A percentile compares a stretch with the other conserved stretches of the same genome.
phyloP scores from a whole-genome alignment of 2,888 invertebrate genomes.

The Protodeltote pygarga region DNA sequence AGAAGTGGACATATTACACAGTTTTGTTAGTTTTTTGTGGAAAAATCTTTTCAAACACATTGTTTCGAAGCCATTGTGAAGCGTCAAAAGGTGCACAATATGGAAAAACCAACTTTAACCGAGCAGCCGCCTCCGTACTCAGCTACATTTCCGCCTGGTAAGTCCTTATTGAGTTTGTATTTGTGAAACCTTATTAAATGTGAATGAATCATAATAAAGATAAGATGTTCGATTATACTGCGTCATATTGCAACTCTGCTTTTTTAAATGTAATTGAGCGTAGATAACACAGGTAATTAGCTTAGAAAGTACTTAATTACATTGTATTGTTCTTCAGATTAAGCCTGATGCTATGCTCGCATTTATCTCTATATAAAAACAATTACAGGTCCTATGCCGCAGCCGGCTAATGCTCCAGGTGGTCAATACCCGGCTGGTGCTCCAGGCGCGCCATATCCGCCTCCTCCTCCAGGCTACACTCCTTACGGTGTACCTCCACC shows the following conservation, averaged over 20 bases:
- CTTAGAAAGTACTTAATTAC: neutral
- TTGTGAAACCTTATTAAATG: constrained; percentile 48
- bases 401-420: constrained; percentile 47
- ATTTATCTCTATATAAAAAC: constrained; percentile 9
- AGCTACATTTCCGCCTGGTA: constrained; percentile 73
- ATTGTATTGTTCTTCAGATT: neutral
- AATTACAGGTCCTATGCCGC: constrained; percentile 44
- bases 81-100: constrained; percentile 49
- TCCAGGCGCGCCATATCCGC: constrained; percentile 70
- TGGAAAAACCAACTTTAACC: constrained; percentile 75
- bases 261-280: constrained; percentile 9
- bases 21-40: constrained; percentile 44
- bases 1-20: constrained; percentile 16
- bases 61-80: constrained; percentile 20
- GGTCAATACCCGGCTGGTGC: constrained; percentile 62
- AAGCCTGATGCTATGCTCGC: neutral
- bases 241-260: constrained; percentile 42
- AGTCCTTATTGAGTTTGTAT: constrained; percentile 45
- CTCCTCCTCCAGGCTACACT: constrained; percentile 87
- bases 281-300: neutral
- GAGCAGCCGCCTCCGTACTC: constrained; percentile 86
- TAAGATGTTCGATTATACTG: constrained; percentile 60
- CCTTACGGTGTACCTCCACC: constrained; percentile 72
- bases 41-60: constrained; percentile 22
- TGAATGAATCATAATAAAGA: constrained; percentile 67